Percentiles rank a stretch among this genome's conserved stretches.
These are phyloP conservation scores for Delichon dasypus DNA, from an alignment of 2,797 vertebrate genomes.

Conservation along the genomic window DNA sequence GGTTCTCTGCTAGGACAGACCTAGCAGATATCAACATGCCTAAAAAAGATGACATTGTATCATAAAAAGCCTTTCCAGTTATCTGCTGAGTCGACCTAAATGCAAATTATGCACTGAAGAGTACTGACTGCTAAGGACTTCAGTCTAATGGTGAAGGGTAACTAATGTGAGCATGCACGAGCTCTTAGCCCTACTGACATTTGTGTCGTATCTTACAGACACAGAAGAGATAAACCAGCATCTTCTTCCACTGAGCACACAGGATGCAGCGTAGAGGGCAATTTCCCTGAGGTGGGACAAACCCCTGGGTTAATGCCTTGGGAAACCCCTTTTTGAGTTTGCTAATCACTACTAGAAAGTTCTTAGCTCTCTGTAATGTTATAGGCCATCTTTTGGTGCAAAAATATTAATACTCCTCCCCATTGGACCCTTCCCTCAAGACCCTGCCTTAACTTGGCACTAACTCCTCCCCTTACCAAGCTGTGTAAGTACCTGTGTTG, in stretches of 20 bases:
- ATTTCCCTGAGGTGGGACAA: too few species aligned
- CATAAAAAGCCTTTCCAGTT: background rate
- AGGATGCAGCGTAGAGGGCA: too few species aligned
- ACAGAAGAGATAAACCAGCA: background rate
- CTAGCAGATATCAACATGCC: background rate
- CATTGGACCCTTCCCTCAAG: too few species aligned
- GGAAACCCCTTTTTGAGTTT: too few species aligned
- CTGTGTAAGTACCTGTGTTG: too few species aligned
- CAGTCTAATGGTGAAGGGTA: background rate
- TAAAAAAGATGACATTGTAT: background rate
- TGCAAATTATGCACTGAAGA: background rate
- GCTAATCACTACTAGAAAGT: too few species aligned
- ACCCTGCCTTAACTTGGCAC: too few species aligned
- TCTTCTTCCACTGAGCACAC: background rate
- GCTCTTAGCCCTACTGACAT: background rate
- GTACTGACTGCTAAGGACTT: background rate
- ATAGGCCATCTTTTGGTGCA: too few species aligned
- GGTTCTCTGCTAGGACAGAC: background rate
- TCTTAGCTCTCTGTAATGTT: too few species aligned
- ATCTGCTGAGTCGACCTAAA: background rate
- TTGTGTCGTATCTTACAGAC: background rate
- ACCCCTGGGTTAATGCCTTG: too few species aligned
- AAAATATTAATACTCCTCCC: too few species aligned
- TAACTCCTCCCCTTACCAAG: too few species aligned
- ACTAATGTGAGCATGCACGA: background rate